Percentiles rank a stretch among this genome's conserved stretches.
These are phyloP conservation scores for Pseudois nayaur DNA, from an alignment of 2,113 vertebrate genomes.

Conservation along the genomic window DNA sequence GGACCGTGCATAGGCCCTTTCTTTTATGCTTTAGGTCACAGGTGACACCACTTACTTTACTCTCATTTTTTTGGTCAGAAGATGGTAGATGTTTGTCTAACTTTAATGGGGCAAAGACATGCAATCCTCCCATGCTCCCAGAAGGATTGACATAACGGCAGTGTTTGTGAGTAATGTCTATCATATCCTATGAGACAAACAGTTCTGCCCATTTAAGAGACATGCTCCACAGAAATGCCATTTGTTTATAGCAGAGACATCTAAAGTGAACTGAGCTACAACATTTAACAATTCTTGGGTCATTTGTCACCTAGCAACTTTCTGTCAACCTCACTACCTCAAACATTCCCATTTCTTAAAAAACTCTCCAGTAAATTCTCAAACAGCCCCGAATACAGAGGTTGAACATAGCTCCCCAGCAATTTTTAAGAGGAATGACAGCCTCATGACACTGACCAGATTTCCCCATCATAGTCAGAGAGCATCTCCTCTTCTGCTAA, in stretches of 20 bases:
- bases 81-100: neutral
- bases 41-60: neutral
- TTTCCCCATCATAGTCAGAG: neutral
- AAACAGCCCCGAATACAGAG: slow-evolving; percentile 10
- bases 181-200: neutral
- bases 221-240: neutral
- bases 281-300: neutral
- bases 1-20: neutral
- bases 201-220: neutral
- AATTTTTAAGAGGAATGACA: slow-evolving; percentile 16
- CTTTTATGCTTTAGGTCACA: neutral
- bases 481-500: neutral
- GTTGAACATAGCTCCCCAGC: neutral
- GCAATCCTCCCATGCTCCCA: neutral
- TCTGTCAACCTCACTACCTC: neutral
- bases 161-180: neutral
- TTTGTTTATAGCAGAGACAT: neutral
- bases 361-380: neutral
- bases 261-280: neutral
- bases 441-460: neutral
- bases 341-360: slow-evolving; percentile 32
- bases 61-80: neutral
- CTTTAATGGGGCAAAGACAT: neutral
- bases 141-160: neutral
- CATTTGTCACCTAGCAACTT: slow-evolving; percentile 35